Base-by-base conservation (phyloP, 2,888 invertebrate genomes). In the Megamerina dolium region DNA sequence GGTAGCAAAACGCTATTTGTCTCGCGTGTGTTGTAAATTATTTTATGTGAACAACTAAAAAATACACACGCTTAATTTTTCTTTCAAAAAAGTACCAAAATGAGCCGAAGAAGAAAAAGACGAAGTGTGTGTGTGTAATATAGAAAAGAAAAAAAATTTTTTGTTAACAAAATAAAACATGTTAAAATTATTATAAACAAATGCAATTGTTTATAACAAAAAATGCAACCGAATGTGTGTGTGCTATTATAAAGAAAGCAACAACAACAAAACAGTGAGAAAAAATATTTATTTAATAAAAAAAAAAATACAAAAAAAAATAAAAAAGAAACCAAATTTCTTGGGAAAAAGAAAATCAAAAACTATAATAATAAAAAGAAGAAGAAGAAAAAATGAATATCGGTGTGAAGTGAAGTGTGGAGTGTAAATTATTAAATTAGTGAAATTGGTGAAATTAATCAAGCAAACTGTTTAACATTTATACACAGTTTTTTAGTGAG, bases 401-500 rank as follows among this genome's bases (percentile, higher is more conserved):
- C 10, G 23, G 6, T 23, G 37, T 36, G 33, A 43, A 32, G 35
- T 9, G 13, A n/a, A 13, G 31, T 31, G 31, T 14, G 10, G 16
- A 31, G 13, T 13, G 13, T 9, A 31, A 31, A 12, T 2, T 8
- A 9, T 2, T n/a, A 13, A 31, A 31, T 2, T 31, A 13, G 8
- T 26, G 26, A 26, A 26, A 3, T 26, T 26, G 12, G 18, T 27
- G 29, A 37, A 23, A 23, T 32, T 32, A 5, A 18, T 35, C 23
- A 6, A 23, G 10, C 10, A 64, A 64, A 60, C 64, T 63, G 62
- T 63, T 65, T 62, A 62, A 63, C 63, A 62, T 62, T 64, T 63
- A 58, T 63, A 63, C 64, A 54, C 64, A 65, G 61, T 61, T 65
- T 56, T 66, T 60, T 63, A 61, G 64, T 65, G 55, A 65, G 64